A percentile compares a stretch with the other conserved stretches of the same genome.
These are phyloP conservation scores for Tenthredo notha DNA, from an alignment of 2,888 invertebrate species.

Conservation along the genomic window DNA sequence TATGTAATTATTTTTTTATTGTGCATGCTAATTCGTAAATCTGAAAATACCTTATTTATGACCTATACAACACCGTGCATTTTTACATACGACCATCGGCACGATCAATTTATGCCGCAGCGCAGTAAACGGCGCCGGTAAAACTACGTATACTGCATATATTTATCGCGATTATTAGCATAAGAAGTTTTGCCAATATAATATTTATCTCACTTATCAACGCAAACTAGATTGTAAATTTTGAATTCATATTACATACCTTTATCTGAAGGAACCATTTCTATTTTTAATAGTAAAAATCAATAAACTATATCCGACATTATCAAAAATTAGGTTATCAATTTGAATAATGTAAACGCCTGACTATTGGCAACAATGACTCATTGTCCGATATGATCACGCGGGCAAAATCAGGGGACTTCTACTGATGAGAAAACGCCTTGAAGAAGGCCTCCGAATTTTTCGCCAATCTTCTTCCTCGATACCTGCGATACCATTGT, in stretches of 20 bases:
- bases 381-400: neutral
- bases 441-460: neutral
- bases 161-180: neutral
- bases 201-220: neutral
- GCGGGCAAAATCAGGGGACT: neutral
- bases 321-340: neutral
- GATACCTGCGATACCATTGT: neutral
- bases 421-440: neutral
- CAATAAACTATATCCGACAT: neutral
- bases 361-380: constrained; percentile 40
- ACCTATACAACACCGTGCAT: constrained; percentile 25
- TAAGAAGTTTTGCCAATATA: constrained; percentile 35
- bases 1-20: neutral
- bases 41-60: constrained; percentile 22
- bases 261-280: neutral
- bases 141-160: neutral
- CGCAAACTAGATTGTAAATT: neutral
- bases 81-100: constrained; percentile 9
- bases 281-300: neutral
- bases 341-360: constrained; percentile 11
- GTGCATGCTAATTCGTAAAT: constrained; percentile 2
- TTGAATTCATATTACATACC: neutral
- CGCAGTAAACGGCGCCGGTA: constrained; percentile 48
- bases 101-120: constrained; percentile 44
- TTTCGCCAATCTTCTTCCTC: neutral